phyloP scores from a whole-genome alignment of 2,888 invertebrate species.

The Habroteleia sp. region DNA sequence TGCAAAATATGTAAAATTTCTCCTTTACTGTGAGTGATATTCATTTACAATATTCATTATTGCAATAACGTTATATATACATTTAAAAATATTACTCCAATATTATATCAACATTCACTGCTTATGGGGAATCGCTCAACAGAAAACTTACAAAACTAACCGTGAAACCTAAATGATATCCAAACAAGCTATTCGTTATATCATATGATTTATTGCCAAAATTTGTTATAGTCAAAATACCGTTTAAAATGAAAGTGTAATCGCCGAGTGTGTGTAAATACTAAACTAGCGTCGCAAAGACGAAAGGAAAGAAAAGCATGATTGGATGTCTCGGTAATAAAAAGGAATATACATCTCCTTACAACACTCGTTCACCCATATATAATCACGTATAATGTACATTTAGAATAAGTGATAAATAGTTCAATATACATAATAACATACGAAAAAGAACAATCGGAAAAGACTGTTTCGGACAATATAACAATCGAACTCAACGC shows the following conservation, averaged over 20 bases:
- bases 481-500: slow-evolving; percentile 57
- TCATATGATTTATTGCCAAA: slow-evolving; percentile 57
- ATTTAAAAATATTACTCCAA: no score
- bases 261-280: slow-evolving; percentile 25
- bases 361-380: slow-evolving; percentile 55
- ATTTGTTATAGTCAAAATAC: slow-evolving; percentile 45
- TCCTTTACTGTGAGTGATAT: no score
- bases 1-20: no score
- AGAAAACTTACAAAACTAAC: slow-evolving; percentile 3
- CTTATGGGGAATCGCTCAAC: no score
- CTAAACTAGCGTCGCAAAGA: slow-evolving; percentile 18
- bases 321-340: slow-evolving; percentile 43
- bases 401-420: slow-evolving; percentile 61
- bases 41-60: no score
- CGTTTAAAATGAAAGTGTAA: slow-evolving; percentile 42
- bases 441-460: slow-evolving; percentile 58
- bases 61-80: no score
- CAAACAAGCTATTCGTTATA: slow-evolving; percentile 15
- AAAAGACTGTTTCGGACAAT: slow-evolving; percentile 36
- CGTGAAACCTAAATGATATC: no score
- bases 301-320: slow-evolving; percentile 26
- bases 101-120: no score
- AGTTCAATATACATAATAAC: slow-evolving; percentile 62
- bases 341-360: slow-evolving; percentile 49
- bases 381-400: slow-evolving; percentile 62